A percentile compares a stretch with the other conserved stretches of the same genome.
phyloP scores from a whole-genome alignment of 2,888 invertebrate genomes.

The Leptarthrus brevirostris region DNA sequence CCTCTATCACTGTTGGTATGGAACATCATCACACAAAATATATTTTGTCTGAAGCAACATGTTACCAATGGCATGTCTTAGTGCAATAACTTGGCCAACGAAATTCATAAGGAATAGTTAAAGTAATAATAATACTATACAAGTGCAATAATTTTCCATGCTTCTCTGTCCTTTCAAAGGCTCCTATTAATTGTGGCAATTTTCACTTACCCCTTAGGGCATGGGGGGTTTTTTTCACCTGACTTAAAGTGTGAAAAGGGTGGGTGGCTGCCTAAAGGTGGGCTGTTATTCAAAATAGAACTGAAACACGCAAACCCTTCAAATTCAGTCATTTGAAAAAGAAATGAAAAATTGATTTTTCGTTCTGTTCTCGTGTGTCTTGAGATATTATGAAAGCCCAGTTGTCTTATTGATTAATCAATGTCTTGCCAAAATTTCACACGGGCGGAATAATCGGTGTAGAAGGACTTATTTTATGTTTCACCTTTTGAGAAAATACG shows the following conservation, averaged over 20 bases:
- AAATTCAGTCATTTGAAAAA: constrained; percentile 20
- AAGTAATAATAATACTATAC: constrained; percentile 19
- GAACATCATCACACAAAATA: neutral
- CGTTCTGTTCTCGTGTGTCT: neutral
- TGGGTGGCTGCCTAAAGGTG: neutral
- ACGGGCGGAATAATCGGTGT: constrained; percentile 14
- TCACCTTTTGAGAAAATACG: no score
- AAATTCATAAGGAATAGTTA: constrained; percentile 14
- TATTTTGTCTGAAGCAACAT: constrained; percentile 32
- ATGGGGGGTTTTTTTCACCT: neutral
- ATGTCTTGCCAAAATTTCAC: neutral
- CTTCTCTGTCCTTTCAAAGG: neutral
- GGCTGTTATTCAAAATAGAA: neutral
- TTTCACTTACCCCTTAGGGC: constrained; percentile 19
- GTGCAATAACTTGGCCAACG: constrained; percentile 8
- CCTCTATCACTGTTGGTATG: no score
- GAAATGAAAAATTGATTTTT: constrained; percentile 14
- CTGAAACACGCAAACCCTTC: constrained; percentile 15
- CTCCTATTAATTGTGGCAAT: constrained; percentile 30
- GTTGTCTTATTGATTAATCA: constrained; percentile 13
- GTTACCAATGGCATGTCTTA: constrained; percentile 26
- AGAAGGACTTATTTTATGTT: neutral
- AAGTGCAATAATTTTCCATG: constrained; percentile 31
- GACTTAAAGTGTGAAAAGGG: neutral
- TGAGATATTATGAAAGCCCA: neutral